A percentile compares a stretch with the other conserved stretches of the same genome.
These are phyloP conservation scores for Nansenia antarctica DNA, from an alignment of 2,113 vertebrate genomes.

Conservation along the genomic window DNA sequence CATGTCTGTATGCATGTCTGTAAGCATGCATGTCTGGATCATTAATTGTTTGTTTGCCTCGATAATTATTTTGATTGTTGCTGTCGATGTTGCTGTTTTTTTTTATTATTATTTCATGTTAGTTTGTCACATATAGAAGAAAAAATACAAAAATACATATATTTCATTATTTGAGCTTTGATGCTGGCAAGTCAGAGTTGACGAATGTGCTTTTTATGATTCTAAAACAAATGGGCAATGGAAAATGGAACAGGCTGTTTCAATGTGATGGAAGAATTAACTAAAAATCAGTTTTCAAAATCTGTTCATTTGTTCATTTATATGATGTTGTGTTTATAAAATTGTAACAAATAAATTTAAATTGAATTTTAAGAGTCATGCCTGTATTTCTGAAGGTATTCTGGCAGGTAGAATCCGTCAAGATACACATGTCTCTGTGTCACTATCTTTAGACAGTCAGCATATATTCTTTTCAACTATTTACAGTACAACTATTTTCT, in stretches of 20 bases:
- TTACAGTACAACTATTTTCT: too few relatives aligned
- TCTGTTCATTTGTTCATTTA: conserved; percentile 43
- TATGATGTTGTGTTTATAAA: conserved; percentile 63
- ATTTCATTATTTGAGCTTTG: conserved; percentile 77
- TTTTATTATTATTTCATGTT: conserved; percentile 29
- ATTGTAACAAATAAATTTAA: conserved; percentile 77
- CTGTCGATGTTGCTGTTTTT: conserved; percentile 41
- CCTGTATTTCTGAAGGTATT: neutral
- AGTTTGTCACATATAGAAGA: conserved; percentile 37
- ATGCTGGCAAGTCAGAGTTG: conserved; percentile 83
- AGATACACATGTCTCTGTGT: neutral
- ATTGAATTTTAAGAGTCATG: neutral
- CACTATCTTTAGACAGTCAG: neutral
- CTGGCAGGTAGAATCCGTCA: neutral
- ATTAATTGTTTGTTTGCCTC: conserved; percentile 36
- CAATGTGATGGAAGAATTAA: conserved; percentile 42
- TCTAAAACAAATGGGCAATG: conserved; percentile 34
- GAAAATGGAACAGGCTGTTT: conserved; percentile 50
- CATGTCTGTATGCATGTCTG: conserved; percentile 45
- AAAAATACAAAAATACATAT: conserved; percentile 38
- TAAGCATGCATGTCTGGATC: neutral
- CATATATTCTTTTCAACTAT: neutral
- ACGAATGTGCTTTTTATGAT: conserved; percentile 53
- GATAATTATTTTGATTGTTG: conserved; percentile 26
- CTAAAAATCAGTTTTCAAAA: conserved; percentile 37